Conservation (phyloP, 35 echinoderm and acorn worm genomes). For the Ophiothrix spiculata region DNA sequence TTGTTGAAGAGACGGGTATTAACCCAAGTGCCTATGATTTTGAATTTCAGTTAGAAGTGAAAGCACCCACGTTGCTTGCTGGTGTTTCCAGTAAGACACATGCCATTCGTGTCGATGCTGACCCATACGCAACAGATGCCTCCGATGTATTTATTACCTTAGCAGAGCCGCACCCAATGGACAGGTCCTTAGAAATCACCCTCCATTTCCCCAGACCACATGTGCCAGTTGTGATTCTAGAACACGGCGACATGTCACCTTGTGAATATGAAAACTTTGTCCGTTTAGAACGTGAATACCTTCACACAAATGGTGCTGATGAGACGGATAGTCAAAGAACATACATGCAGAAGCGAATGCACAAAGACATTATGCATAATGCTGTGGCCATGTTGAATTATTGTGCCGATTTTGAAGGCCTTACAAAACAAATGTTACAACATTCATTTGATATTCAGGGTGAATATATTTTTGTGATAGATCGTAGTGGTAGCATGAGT, state of each 20-base stretch:
- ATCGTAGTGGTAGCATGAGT: slow-evolving; percentile 94
- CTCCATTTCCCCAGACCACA: slow-evolving; percentile 77
- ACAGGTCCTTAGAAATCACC: slow-evolving; percentile 69
- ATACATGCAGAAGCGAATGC: slow-evolving; percentile 65
- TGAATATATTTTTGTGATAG: slow-evolving; percentile 87
- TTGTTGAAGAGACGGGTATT: slow-evolving; percentile 61
- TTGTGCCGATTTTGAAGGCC: slow-evolving; percentile 83
- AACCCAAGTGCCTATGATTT: slow-evolving; percentile 83
- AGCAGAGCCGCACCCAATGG: slow-evolving; percentile 93
- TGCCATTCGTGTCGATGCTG: slow-evolving; percentile 92
- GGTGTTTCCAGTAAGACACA: slow-evolving; percentile 86
- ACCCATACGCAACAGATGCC: slow-evolving; percentile 93
- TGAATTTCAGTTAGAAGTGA: slow-evolving; percentile 94
- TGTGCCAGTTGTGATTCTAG: slow-evolving; percentile 83
- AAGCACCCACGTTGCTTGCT: slow-evolving; percentile 76
- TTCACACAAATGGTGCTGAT: slow-evolving; percentile 11
- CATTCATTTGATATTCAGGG: slow-evolving; percentile 88
- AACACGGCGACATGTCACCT: slow-evolving; percentile 93
- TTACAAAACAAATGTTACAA: slow-evolving; percentile 66
- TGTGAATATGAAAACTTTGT: slow-evolving; percentile 87
- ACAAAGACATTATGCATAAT: slow-evolving; percentile 98
- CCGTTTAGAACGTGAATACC: slow-evolving; percentile 75
- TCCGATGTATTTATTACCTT: slow-evolving; percentile 94
- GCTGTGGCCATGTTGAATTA: slow-evolving; percentile 93
- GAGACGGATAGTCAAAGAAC: slow-evolving; percentile 46